A percentile compares a stretch with the other conserved stretches of the same genome.
Evolutionary conservation across 2,888 invertebrate species (phyloP).

Genomic region (Tinea trinotella): DNA sequence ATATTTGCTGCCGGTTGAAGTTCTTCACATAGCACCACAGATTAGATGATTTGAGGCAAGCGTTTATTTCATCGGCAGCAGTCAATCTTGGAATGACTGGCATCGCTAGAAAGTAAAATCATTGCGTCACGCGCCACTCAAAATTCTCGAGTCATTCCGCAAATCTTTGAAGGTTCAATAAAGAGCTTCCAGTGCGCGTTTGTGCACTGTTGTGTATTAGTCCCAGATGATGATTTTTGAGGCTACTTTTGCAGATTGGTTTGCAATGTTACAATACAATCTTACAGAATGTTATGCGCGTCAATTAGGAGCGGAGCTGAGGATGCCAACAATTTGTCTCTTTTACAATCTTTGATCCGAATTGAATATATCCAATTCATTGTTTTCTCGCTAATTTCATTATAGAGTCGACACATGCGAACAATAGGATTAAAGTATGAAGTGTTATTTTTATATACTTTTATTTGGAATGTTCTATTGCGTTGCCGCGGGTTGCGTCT

Average conservation of each 20-base stretch:
- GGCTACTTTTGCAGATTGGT: constrained; percentile 15
- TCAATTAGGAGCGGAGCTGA: too few species aligned
- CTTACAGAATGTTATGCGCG: too few species aligned
- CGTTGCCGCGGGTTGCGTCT: too few species aligned
- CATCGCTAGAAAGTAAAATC: constrained; percentile 24
- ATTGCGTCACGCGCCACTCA: constrained; percentile 22
- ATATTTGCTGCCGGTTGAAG: neutral
- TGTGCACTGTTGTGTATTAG: constrained; percentile 17
- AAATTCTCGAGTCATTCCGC: constrained; percentile 2
- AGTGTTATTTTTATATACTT: too few species aligned
- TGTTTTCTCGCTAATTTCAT: too few species aligned
- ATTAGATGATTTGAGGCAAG: constrained; percentile 26
- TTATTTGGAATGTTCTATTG: too few species aligned
- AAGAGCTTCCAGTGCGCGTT: constrained; percentile 12
- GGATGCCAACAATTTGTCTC: too few species aligned
- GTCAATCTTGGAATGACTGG: constrained; percentile 26
- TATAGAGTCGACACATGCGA: too few species aligned
- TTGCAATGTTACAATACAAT: constrained; percentile 23
- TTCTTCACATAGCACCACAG: constrained; percentile 24
- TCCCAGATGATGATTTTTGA: constrained; percentile 10
- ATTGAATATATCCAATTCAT: too few species aligned
- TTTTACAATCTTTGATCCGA: too few species aligned
- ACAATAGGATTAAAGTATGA: too few species aligned
- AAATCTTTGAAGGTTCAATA: constrained; percentile 17
- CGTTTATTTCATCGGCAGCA: constrained; percentile 26